These are phyloP conservation scores for Ophion costatus DNA, from an alignment of 2,888 invertebrate species.

Conservation along the genomic window DNA sequence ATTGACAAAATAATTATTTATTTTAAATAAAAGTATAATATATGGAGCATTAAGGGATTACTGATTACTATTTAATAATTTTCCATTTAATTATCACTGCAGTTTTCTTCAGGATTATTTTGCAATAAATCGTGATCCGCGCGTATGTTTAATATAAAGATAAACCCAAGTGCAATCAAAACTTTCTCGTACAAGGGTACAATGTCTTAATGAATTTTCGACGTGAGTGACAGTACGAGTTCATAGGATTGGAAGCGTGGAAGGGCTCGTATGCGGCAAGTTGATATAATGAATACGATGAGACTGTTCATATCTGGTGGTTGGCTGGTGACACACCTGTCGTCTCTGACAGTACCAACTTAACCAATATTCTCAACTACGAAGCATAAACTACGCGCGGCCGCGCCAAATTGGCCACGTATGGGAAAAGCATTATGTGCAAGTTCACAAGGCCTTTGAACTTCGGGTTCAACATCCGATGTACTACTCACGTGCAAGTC, in stretches of 20 bases:
- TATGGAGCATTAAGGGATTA: no score
- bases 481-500: no score
- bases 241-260: background rate
- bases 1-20: no score
- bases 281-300: constrained; percentile 54
- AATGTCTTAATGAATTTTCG: background rate
- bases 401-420: background rate
- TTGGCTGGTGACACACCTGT: constrained; percentile 20
- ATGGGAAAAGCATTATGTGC: background rate
- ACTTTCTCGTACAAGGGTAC: background rate
- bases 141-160: no score
- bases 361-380: constrained; percentile 22
- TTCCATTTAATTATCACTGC: no score
- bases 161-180: no score
- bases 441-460: constrained; percentile 5
- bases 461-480: background rate
- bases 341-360: constrained; percentile 12
- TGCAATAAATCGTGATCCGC: no score
- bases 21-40: no score
- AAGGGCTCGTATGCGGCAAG: background rate
- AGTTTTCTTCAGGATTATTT: no score
- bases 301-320: constrained; percentile 44
- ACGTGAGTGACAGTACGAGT: background rate
- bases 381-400: background rate
- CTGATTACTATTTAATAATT: no score